A percentile compares a stretch with the other conserved stretches of the same genome.
Evolutionary conservation across 2,888 invertebrate species (phyloP).

Genomic region (Hypsopygia costalis): DNA sequence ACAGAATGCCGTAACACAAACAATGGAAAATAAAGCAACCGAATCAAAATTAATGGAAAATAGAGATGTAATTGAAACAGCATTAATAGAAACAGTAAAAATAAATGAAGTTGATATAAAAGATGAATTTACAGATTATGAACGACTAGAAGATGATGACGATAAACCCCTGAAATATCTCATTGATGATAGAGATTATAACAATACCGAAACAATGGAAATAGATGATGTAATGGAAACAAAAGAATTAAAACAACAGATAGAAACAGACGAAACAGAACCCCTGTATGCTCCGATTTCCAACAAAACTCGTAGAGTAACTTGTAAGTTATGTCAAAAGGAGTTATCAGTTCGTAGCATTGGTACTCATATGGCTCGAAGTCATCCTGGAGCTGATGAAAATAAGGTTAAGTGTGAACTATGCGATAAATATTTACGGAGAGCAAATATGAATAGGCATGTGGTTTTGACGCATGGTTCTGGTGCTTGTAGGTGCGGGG

Average conservation of each 20-base stretch:
- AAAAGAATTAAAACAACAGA: constrained; percentile 1
- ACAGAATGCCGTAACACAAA: neutral
- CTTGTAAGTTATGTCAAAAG: constrained; percentile 45
- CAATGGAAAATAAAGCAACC: neutral
- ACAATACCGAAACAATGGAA: neutral
- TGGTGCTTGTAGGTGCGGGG: constrained; percentile 30
- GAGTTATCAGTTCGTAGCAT: constrained; percentile 43
- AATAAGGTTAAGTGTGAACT: constrained; percentile 43
- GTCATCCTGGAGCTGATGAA: constrained; percentile 45
- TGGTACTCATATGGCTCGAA: constrained; percentile 34
- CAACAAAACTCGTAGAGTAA: constrained; percentile 23
- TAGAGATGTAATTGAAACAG: neutral
- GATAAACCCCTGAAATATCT: constrained; percentile 20
- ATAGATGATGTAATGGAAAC: neutral
- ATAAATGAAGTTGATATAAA: neutral
- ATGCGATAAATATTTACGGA: constrained; percentile 40
- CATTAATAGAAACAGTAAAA: constrained; percentile 5
- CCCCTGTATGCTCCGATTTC: constrained; percentile 12
- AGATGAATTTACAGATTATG: neutral
- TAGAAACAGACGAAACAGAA: neutral
- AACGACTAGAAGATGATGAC: constrained; percentile 17
- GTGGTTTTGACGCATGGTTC: constrained; percentile 29
- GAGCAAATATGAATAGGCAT: constrained; percentile 35
- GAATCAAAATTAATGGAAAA: neutral
- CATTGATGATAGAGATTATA: neutral